These are phyloP conservation scores for Drosophila seguyi DNA, from an alignment of 1,140 invertebrate species.

Conservation along the genomic window DNA sequence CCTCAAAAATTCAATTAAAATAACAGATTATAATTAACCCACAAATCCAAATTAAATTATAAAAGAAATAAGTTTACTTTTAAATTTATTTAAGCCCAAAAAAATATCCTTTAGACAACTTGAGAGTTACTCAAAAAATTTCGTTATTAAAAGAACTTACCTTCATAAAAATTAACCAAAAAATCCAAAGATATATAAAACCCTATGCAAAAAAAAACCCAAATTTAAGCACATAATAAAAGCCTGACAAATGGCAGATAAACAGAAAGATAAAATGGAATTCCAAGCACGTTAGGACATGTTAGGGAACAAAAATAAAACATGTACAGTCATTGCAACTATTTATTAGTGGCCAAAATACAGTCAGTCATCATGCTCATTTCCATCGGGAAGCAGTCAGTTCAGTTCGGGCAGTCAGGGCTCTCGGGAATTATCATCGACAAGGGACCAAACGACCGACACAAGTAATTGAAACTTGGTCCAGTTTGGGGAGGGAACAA, in stretches of 20 bases:
- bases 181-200: neutral
- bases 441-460: conserved; percentile 10
- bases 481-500: conserved; percentile 11
- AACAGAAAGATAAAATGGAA: neutral
- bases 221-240: neutral
- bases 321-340: conserved; percentile 19
- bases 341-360: conserved; percentile 27
- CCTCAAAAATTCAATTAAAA: too few species aligned
- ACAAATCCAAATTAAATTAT: too few species aligned
- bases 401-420: conserved; percentile 2
- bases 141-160: too few species aligned
- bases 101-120: too few species aligned
- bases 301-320: neutral
- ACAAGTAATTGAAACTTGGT: conserved; percentile 45
- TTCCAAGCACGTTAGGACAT: neutral
- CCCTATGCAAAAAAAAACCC: neutral
- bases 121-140: too few species aligned
- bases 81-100: neutral
- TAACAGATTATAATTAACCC: too few species aligned
- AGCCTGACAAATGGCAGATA: neutral
- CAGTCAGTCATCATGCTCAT: neutral
- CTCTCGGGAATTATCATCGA: conserved; percentile 34
- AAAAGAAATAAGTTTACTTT: too few species aligned
- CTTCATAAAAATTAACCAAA: too few species aligned
- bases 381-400: neutral